Evolutionary conservation across 1,140 invertebrate species (phyloP), one percentile per base, ranked within the genome.

Genomic region (Caenorhabditis inopinata): DNA sequence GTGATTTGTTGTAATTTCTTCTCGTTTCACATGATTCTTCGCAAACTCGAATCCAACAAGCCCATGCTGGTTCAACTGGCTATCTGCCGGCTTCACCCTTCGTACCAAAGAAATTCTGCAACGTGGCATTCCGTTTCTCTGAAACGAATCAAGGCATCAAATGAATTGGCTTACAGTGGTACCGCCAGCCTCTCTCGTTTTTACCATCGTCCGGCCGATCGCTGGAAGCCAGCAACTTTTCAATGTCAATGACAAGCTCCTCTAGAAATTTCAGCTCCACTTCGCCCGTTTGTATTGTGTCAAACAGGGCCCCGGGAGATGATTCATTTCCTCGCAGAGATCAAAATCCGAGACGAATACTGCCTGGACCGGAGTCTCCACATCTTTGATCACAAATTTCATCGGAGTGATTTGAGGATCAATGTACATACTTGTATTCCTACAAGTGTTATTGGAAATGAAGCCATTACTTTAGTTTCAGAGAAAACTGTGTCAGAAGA

Each of bases 211-310:
- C 58, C 58, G 38, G 35, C 12, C 58, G 14, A 38, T 32, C 58
- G 38, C 58, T 68, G 1, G 58, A 21, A 0, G 12, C 58, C n/a
- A 68, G 11, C 32, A 68, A 21, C n/a, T 68, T 68, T 9, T 68
- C 58, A 42, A 68, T 68, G 38, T 68, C 58, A 5, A 18, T 38
- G 1, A 68, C 58, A 4, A 68, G 16, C 23, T 68, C 58, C 25
- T 68, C 58, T 0, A 68, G 58, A 68, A 68, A 68, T 32, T 68
- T 68, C 32, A 21, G 29, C n/a, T 68, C 58, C 29, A 68, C 58
- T n/a, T 32, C 32, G 38, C 58, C 38, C 38, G 35, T n/a, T 68
- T 68, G 16, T n/a, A 18, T 38, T 68, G 58, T 1, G 58, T 68
- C n/a, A 32, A 68, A 21, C 27, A 38, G 0, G 16, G 58, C 38